Base-by-base conservation (phyloP, 2,888 invertebrate genomes). In the Ligdia adustata region DNA sequence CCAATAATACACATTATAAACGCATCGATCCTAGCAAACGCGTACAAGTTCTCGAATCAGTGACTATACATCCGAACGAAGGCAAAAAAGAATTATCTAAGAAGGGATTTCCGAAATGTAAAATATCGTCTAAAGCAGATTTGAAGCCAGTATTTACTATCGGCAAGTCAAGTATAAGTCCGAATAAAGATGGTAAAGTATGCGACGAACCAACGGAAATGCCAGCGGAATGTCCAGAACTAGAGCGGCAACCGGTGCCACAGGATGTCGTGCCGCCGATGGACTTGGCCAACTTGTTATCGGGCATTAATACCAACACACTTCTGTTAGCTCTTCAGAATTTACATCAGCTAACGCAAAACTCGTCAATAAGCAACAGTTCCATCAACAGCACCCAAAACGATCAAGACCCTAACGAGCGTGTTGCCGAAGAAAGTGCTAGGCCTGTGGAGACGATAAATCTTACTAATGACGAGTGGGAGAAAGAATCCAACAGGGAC, bases 401-500 rank as follows among this genome's bases (percentile, higher is more conserved):
- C 28, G 49, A 64, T 43, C 55, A 59, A 45, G 53, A 44, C 9
- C 42, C 26, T 27, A 41, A 35, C 34, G 62, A 64, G 31, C 53
- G 60, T 26, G 46, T 51, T 18, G 54, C 39, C 14, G 59, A 55
- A 28, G 31, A 55, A 28, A 20, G 15, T n/a, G n/a, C n/a, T 6
- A 55, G 70, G 49, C 55, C 51, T 18, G 60, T 79, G 3, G 87
- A 86, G 66, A 85, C 85, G 1, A 85, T 85, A 20, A 89, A 90
- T 58, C 69, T 88, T 38, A 88, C 85, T 16, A 86, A 88, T 63
- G 89, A 86, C 43, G 90, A 89, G 51, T 88, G 87, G 85, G 89
- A 89, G 51, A 80, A 75, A 41, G 90, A 88, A 63, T 81, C 88
- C 1, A 73, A 75, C 33, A 65, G 69, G 53, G 90, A 84, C 29